phyloP scores from a whole-genome alignment of 2,888 invertebrate species.

The Hirtodrosophila trivittata region DNA sequence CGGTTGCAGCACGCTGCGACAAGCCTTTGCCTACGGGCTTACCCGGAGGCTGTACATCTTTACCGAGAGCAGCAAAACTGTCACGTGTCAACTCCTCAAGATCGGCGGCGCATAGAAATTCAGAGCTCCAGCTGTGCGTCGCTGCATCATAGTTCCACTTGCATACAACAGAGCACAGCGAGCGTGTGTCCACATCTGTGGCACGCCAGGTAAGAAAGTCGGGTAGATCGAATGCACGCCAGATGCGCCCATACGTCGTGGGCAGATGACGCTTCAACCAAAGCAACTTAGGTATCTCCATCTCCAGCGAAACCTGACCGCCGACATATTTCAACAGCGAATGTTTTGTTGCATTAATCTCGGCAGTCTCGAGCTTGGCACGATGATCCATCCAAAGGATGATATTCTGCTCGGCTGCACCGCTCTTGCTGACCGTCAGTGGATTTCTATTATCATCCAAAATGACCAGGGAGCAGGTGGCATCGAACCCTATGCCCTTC shows the following conservation, averaged over 20 bases:
- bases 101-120: conserved; percentile 89
- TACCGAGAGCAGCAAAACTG: conserved; percentile 89
- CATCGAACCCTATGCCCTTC: conserved; percentile 97
- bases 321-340: conserved; percentile 93
- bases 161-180: conserved; percentile 95
- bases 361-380: conserved; percentile 90
- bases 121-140: conserved; percentile 88
- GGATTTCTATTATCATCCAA: conserved; percentile 89
- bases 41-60: conserved; percentile 88
- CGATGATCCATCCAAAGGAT: conserved; percentile 97
- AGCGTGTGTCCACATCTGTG: conserved; percentile 90
- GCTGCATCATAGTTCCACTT: conserved; percentile 96
- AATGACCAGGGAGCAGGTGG: conserved; percentile 96
- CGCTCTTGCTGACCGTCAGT: conserved; percentile 88
- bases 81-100: conserved; percentile 89
- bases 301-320: conserved; percentile 96
- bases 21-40: conserved; percentile 88
- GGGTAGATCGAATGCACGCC: conserved; percentile 94
- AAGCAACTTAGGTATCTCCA: conserved; percentile 96
- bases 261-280: conserved; percentile 93
- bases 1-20: conserved; percentile 86
- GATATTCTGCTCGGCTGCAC: conserved; percentile 90
- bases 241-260: conserved; percentile 88
- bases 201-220: conserved; percentile 97
- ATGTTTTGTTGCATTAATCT: conserved; percentile 91